phyloP scores from a whole-genome alignment of 2,888 invertebrate species.

The Mactromeris polynyma region DNA sequence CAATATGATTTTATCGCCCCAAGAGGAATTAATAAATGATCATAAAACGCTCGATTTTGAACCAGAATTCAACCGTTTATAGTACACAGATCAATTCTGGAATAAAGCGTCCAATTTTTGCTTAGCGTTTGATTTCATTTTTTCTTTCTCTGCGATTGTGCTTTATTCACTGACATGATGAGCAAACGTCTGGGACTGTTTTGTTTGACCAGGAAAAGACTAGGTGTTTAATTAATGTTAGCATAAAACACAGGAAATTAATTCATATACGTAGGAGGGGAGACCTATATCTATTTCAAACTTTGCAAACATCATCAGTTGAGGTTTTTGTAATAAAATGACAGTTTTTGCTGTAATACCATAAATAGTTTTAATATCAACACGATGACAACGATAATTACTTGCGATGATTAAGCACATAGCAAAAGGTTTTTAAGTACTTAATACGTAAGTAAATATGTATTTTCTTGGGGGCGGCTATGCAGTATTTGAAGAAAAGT shows the following conservation, averaged over 20 bases:
- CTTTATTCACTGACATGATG: background rate
- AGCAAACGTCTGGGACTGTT: background rate
- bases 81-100: background rate
- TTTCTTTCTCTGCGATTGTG: background rate
- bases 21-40: slow-evolving; percentile 53
- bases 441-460: too few species aligned
- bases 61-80: slow-evolving; percentile 17
- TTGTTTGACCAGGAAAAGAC: slow-evolving; percentile 8
- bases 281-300: background rate
- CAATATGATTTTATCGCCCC: slow-evolving; percentile 54
- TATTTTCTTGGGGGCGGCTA: too few species aligned
- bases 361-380: background rate
- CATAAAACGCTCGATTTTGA: slow-evolving; percentile 39
- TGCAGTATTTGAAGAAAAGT: too few species aligned
- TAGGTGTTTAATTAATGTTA: slow-evolving; percentile 6
- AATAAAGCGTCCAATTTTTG: background rate
- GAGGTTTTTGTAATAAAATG: background rate
- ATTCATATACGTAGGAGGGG: background rate
- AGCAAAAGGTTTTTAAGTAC: too few species aligned
- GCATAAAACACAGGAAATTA: background rate
- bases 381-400: background rate
- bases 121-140: background rate
- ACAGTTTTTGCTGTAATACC: background rate
- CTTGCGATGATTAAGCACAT: background rate
- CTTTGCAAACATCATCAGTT: background rate